Evolutionary conservation across 2,888 invertebrate species (phyloP), one percentile per base, ranked within the genome.

Genomic region (Dorcus hopei): DNA sequence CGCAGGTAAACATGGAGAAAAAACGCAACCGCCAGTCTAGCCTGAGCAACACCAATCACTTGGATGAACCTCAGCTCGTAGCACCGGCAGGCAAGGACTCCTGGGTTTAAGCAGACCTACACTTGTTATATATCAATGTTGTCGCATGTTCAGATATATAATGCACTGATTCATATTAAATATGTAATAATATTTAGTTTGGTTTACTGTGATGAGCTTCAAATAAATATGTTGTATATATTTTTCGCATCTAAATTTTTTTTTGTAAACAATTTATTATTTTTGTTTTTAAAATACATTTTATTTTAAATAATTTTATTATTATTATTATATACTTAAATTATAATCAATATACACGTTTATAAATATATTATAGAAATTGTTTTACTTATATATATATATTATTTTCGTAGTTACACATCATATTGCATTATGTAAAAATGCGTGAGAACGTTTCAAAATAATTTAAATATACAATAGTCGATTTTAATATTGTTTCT

Each of bases 1-100:
- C 86, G 68, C 85, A 86, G 79, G 85, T 86, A 64, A 85, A 86
- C 71, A 80, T 85, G 73, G 85, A 85, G 71, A 85, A 84, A 75
- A 86, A 86, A 72, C 82, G 83, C 67, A 83, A 83, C 69, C 79
- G 83, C 45, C 79, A 79, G 66, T 76, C 77, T 41, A 79, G 78
- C 65, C 72, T 78, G 55, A 70, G 71, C 53, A 72, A 71, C 63
- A 68, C 68, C 52, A 77, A 77, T 62, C 75, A 76, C 64, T 66
- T 77, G 63, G 71, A 73, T 50, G 75, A 74, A 53, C 68, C 66
- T 49, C 70, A 70, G 54, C 63, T 66, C 58, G 70, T 71, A 61
- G 67, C 74, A 61, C 74, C 77, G 58, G 72, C 75, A 62, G 78
- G 78, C 61, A 79, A 78, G 69, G 78, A 79, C 71, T 79, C 79